These are phyloP conservation scores for Drosophila pegasa DNA, from an alignment of 2,888 invertebrate genomes.

Conservation along the genomic window DNA sequence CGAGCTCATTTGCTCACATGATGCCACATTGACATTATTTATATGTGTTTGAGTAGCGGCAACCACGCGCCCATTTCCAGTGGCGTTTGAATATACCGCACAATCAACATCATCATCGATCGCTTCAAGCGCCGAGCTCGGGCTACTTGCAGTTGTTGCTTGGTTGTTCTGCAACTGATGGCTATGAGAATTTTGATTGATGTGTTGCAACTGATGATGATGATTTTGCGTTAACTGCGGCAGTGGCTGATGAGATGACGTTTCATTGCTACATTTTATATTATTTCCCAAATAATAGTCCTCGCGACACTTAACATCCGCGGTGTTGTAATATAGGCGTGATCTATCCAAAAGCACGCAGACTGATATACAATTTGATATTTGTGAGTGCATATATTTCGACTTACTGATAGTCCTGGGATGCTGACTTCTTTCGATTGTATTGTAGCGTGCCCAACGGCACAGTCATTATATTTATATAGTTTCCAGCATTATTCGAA, in stretches of 20 bases:
- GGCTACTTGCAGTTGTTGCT: slow-evolving; percentile 53
- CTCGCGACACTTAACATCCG: slow-evolving; percentile 83
- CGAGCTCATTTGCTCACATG: slow-evolving; percentile 57
- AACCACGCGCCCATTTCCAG: slow-evolving; percentile 73
- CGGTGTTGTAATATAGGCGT: slow-evolving; percentile 83
- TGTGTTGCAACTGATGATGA: slow-evolving; percentile 67
- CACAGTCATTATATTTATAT: slow-evolving; percentile 84
- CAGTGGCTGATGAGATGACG: slow-evolving; percentile 53
- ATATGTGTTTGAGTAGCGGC: slow-evolving; percentile 82
- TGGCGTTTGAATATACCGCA: slow-evolving; percentile 68
- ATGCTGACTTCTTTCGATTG: slow-evolving; percentile 83
- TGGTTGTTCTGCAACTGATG: slow-evolving; percentile 60
- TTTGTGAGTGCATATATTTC: neutral
- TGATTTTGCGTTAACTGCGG: slow-evolving; percentile 57
- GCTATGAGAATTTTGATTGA: slow-evolving; percentile 51
- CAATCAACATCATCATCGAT: slow-evolving; percentile 78
- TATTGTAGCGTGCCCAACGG: slow-evolving; percentile 83
- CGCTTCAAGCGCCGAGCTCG: slow-evolving; percentile 64
- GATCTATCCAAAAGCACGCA: slow-evolving; percentile 64
- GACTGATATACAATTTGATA: neutral
- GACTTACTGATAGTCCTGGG: slow-evolving; percentile 85
- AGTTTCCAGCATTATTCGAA: slow-evolving; percentile 74
- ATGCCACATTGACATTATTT: slow-evolving; percentile 50
- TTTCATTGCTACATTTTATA: slow-evolving; percentile 55
- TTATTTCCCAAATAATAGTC: slow-evolving; percentile 81